Conservation (phyloP, 2,888 invertebrate species). For the Polymixis lichenea region DNA sequence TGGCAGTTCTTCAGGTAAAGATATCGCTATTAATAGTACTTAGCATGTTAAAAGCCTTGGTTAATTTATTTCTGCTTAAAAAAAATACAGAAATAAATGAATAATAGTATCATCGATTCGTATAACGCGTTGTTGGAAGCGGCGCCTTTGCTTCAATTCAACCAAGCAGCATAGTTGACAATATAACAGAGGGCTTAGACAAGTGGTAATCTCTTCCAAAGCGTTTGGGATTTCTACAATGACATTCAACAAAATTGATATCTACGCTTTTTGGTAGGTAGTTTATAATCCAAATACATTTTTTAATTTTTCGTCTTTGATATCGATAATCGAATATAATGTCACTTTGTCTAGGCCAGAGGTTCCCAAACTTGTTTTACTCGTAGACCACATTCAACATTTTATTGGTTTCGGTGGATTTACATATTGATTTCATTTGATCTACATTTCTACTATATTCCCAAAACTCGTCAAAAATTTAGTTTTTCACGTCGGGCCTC, state of each 20-base stretch:
- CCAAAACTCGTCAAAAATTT: too few relatives aligned
- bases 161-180: background rate
- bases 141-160: background rate
- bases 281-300: background rate
- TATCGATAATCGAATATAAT: too few relatives aligned
- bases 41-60: too few relatives aligned
- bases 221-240: background rate
- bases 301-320: background rate
- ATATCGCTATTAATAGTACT: background rate
- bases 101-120: too few relatives aligned
- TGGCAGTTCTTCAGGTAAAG: slow-evolving; percentile 11
- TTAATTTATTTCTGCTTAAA: background rate
- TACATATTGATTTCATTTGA: too few relatives aligned
- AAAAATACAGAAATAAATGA: too few relatives aligned
- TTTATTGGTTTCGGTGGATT: too few relatives aligned
- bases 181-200: background rate
- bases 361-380: too few relatives aligned
- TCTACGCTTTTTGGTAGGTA: background rate
- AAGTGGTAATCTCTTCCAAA: background rate
- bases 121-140: background rate
- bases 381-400: too few relatives aligned
- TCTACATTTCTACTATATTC: too few relatives aligned
- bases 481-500: too few relatives aligned
- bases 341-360: background rate
- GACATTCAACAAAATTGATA: background rate